These are phyloP conservation scores for Oryctes rhinoceros DNA, from an alignment of 1,140 invertebrate species.

Conservation along the genomic window DNA sequence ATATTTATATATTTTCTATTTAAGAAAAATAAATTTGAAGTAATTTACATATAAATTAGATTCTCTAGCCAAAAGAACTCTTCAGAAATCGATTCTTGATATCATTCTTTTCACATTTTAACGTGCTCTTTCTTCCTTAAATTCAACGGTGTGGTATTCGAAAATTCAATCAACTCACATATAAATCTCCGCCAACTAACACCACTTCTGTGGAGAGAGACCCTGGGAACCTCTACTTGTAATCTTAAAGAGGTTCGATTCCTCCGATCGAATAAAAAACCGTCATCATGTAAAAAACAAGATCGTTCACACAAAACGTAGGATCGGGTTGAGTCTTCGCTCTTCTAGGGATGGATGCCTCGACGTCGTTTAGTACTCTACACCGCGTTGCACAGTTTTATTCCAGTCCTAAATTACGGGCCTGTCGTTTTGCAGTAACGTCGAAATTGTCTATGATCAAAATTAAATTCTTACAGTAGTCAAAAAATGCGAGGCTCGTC, in stretches of 20 bases:
- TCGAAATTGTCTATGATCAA: conserved; percentile 57
- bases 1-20: too few species aligned
- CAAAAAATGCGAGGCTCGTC: conserved; percentile 53
- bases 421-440: conserved; percentile 41
- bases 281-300: conserved; percentile 1
- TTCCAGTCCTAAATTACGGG: conserved; percentile 30
- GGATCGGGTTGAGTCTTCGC: not conserved
- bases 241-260: not conserved
- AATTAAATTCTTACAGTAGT: conserved; percentile 61
- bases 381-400: conserved; percentile 2
- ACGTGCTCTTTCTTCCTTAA: not conserved
- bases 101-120: conserved; percentile 6
- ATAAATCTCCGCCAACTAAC: not conserved
- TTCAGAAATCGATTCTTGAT: not conserved
- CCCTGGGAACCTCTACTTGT: not conserved
- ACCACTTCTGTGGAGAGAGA: not conserved
- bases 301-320: conserved; percentile 22
- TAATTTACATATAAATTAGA: too few species aligned
- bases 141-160: not conserved
- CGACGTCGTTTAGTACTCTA: conserved; percentile 16
- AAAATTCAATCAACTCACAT: not conserved
- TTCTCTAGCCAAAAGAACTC: not conserved
- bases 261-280: not conserved
- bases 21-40: too few species aligned
- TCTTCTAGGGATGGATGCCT: not conserved